These are phyloP conservation scores for Corythaeola cristata DNA, from an alignment of 2,113 vertebrate genomes.

Conservation along the genomic window DNA sequence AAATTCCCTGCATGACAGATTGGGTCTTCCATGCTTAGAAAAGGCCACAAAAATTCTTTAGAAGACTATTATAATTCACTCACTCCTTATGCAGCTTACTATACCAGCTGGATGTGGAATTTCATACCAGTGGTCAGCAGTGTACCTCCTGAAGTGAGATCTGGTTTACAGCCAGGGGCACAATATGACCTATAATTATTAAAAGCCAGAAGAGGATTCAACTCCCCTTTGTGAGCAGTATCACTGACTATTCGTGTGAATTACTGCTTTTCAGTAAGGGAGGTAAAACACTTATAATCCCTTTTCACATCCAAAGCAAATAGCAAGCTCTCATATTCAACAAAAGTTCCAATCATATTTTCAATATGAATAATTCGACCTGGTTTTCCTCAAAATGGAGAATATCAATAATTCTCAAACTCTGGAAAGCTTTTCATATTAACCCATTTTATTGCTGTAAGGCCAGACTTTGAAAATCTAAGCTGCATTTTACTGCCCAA, in stretches of 20 bases:
- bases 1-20: background rate
- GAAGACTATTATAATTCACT: background rate
- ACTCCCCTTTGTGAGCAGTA: background rate
- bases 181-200: background rate
- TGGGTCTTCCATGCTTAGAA: background rate
- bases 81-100: background rate
- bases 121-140: background rate
- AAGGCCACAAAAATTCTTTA: background rate
- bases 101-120: background rate
- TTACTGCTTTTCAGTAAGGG: background rate
- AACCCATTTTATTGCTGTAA: background rate
- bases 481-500: background rate
- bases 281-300: background rate
- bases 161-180: constrained; percentile 6
- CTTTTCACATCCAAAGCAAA: background rate
- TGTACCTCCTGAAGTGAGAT: background rate
- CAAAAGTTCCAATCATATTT: background rate
- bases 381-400: background rate
- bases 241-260: background rate
- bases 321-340: background rate
- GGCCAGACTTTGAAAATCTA: background rate
- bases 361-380: background rate
- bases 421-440: background rate
- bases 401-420: background rate
- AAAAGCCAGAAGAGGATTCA: background rate